Evolutionary conservation across 2,113 vertebrate genomes (phyloP).

Genomic region (Phrynosoma platyrhinos): DNA sequence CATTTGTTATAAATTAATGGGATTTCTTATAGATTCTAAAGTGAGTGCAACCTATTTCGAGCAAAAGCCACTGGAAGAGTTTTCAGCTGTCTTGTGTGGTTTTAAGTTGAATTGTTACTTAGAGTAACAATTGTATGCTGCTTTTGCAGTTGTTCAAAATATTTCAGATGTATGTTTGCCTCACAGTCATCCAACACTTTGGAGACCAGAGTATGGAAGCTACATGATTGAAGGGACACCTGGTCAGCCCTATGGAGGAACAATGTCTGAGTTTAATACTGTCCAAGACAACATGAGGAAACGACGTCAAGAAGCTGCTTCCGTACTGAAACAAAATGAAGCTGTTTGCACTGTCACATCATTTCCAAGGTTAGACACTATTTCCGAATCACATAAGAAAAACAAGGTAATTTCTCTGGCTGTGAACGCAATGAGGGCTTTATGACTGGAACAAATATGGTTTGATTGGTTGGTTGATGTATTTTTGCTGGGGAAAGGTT

Average conservation of each 20-base stretch:
- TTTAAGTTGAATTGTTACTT: background rate
- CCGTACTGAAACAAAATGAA: conserved; percentile 85
- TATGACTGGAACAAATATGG: background rate
- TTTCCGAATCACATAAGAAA: background rate
- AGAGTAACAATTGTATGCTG: background rate
- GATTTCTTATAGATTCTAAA: background rate
- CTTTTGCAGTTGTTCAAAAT: conserved; percentile 11
- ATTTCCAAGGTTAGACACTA: conserved; percentile 88
- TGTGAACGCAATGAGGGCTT: background rate
- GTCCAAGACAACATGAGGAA: conserved; percentile 98
- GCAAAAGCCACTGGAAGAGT: background rate
- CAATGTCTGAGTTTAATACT: conserved; percentile 98
- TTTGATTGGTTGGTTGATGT: accelerated
- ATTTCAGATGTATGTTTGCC: conserved; percentile 14
- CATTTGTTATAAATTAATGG: background rate
- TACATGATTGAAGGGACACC: conserved; percentile 99
- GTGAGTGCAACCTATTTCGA: background rate
- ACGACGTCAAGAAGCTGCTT: conserved; percentile 89
- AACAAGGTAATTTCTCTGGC: background rate
- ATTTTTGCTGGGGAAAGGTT: background rate
- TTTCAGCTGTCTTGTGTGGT: background rate
- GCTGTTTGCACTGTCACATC: conserved; percentile 92
- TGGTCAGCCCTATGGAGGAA: conserved; percentile 95
- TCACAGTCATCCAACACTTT: conserved; percentile 94
- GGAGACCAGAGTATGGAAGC: conserved; percentile 96